These are phyloP conservation scores for Lithophane ornitopus DNA, from an alignment of 2,888 invertebrate genomes.

Conservation along the genomic window DNA sequence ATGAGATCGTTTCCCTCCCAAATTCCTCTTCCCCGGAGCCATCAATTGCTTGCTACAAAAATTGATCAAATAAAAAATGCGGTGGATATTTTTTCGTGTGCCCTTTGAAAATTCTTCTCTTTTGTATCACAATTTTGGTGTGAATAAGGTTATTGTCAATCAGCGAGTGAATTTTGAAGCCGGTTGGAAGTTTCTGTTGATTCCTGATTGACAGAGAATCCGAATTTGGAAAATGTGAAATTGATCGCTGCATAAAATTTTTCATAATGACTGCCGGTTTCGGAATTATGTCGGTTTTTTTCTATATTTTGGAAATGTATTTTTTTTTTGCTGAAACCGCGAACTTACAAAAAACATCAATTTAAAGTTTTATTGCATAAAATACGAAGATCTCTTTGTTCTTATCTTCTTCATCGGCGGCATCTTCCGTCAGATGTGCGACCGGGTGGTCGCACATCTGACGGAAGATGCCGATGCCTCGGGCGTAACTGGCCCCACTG, in stretches of 20 bases:
- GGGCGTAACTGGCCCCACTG: too few relatives aligned
- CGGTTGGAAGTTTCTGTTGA: constrained; percentile 18
- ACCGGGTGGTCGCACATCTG: too few relatives aligned
- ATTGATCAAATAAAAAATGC: constrained; percentile 80
- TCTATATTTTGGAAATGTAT: not conserved
- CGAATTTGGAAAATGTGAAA: constrained; percentile 17
- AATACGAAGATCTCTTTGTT: not conserved
- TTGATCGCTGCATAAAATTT: constrained; percentile 38
- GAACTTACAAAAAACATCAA: too few relatives aligned
- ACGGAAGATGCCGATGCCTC: too few relatives aligned
- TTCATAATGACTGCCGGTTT: constrained; percentile 28
- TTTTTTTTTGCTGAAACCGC: too few relatives aligned
- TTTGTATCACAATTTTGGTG: constrained; percentile 61
- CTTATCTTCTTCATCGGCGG: too few relatives aligned
- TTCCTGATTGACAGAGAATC: constrained; percentile 43
- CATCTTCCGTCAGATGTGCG: too few relatives aligned
- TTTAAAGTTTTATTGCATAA: too few relatives aligned
- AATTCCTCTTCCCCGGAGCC: constrained; percentile 66
- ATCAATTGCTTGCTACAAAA: constrained; percentile 77
- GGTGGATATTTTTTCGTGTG: constrained; percentile 68
- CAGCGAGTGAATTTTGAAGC: constrained; percentile 47
- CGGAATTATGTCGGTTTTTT: not conserved
- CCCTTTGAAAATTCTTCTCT: constrained; percentile 56
- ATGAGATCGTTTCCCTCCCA: constrained; percentile 77
- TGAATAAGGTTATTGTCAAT: constrained; percentile 65